These are phyloP conservation scores for Tapirus indicus DNA, from an alignment of 2,797 vertebrate species.

Conservation along the genomic window DNA sequence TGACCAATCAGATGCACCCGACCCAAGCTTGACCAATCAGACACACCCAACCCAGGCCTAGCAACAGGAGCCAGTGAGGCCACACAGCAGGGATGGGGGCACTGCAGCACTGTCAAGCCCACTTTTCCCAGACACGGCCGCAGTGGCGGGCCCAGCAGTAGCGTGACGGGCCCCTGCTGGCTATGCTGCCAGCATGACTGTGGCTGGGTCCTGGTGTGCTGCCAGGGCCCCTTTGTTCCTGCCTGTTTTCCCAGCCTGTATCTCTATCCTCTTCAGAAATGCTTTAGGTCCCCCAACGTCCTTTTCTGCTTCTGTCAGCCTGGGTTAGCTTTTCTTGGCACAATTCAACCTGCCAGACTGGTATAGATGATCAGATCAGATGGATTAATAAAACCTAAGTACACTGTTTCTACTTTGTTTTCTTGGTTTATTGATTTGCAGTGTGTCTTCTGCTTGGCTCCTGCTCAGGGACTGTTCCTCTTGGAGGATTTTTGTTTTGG, in stretches of 20 bases:
- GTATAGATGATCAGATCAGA: constrained; percentile 30
- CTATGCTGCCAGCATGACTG: neutral
- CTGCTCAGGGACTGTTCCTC: constrained; percentile 22
- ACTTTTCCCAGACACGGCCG: neutral
- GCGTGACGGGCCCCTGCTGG: neutral
- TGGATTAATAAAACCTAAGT: constrained; percentile 12
- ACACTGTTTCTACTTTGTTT: constrained; percentile 22
- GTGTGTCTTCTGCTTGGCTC: neutral
- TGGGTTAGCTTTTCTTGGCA: neutral
- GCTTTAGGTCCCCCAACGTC: neutral
- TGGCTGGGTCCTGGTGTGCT: neutral
- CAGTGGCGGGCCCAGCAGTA: neutral
- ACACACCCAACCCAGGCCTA: neutral
- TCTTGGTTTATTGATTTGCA: constrained; percentile 61
- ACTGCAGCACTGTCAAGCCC: no score
- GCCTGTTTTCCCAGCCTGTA: neutral
- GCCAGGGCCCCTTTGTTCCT: neutral
- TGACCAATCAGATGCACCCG: neutral
- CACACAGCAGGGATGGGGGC: neutral
- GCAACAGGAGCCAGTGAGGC: neutral
- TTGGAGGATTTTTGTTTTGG: constrained; percentile 35
- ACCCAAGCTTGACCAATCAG: neutral
- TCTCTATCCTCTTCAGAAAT: neutral
- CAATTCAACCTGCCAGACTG: neutral
- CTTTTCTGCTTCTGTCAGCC: neutral